Evolutionary conservation across 2,113 vertebrate species (phyloP).

Genomic region (Pristiophorus japonicus): DNA sequence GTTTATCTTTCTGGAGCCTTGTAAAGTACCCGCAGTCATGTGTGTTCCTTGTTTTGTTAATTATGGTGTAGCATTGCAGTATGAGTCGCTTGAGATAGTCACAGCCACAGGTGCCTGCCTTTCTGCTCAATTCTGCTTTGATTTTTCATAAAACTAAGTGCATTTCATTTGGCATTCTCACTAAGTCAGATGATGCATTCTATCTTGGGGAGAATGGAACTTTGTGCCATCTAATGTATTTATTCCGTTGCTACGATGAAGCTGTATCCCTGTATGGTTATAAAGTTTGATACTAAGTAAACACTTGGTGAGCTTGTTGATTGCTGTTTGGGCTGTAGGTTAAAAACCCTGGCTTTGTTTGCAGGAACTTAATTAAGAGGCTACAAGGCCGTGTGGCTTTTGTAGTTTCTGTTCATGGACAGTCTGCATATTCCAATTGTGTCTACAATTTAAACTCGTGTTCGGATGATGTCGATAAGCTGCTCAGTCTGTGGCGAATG

Average conservation of each 20-base stretch:
- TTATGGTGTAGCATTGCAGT: not conserved
- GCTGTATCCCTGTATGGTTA: not conserved
- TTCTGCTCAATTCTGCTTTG: not conserved
- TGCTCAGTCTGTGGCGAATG: not conserved
- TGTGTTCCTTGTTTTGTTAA: not conserved
- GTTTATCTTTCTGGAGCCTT: not conserved
- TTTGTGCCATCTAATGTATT: not conserved
- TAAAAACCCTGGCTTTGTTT: not conserved
- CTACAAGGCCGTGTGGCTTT: not conserved
- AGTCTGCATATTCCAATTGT: not conserved
- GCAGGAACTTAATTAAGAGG: not conserved
- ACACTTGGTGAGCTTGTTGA: not conserved
- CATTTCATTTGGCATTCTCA: no score
- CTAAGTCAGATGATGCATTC: not conserved
- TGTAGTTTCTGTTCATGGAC: not conserved
- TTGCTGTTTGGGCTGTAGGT: not conserved
- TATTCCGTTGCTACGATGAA: not conserved
- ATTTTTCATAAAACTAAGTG: not conserved
- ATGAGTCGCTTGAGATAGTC: not conserved
- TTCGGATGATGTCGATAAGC: not conserved
- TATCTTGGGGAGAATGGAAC: not conserved
- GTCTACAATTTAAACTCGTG: not conserved
- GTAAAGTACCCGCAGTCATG: not conserved
- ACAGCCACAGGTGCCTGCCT: no score
- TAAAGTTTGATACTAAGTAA: not conserved